These are phyloP conservation scores for Sycophila sp. DNA, from an alignment of 1,140 invertebrate genomes.

Conservation along the genomic window DNA sequence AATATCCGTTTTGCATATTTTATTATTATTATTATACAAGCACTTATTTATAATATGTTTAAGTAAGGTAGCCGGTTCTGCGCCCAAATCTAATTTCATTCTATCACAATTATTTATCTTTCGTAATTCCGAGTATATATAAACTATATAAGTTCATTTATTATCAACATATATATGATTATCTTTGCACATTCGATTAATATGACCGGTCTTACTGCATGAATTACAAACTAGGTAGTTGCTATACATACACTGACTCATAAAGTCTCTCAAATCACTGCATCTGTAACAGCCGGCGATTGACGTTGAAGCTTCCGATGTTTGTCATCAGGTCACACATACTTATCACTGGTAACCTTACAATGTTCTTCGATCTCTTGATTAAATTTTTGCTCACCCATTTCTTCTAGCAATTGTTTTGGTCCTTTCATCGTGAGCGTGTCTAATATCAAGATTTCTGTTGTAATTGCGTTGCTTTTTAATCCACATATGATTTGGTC, in stretches of 20 bases:
- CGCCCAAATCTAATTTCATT: too few relatives aligned
- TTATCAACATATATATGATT: too few relatives aligned
- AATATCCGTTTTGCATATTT: too few relatives aligned
- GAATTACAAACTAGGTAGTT: not conserved
- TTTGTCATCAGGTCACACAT: not conserved
- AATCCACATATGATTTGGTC: conserved; percentile 4
- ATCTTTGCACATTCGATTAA: not conserved
- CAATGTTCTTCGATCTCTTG: not conserved
- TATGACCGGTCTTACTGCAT: not conserved
- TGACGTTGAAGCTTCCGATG: not conserved
- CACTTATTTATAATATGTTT: too few relatives aligned
- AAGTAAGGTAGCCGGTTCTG: too few relatives aligned
- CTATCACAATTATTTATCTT: too few relatives aligned
- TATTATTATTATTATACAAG: too few relatives aligned
- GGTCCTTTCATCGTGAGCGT: not conserved
- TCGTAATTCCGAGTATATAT: too few relatives aligned
- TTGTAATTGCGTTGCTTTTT: not conserved
- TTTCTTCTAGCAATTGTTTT: not conserved
- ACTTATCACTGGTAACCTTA: not conserved
- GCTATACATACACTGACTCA: not conserved
- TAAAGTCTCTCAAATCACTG: not conserved
- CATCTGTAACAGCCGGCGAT: not conserved
- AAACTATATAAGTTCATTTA: too few relatives aligned
- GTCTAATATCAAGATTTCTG: not conserved
- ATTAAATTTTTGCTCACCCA: not conserved